phyloP scores from a whole-genome alignment of 2,888 invertebrate species.

The Lamellibrachia columna region DNA sequence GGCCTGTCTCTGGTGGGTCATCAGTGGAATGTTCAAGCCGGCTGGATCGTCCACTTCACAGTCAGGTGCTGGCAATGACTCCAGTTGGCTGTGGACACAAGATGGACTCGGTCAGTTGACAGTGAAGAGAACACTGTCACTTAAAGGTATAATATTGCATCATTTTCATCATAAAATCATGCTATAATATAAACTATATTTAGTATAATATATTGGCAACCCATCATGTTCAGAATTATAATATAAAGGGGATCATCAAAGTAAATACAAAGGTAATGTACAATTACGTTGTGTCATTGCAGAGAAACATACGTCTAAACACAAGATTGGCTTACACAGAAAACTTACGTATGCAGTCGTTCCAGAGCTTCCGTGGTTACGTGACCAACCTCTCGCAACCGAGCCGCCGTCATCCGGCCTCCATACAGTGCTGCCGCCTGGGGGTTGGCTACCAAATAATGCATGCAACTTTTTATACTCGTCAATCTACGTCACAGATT shows the following conservation, averaged over 20 bases:
- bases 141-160: background rate
- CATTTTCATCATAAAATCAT: too few species aligned
- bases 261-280: too few species aligned
- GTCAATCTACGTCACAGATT: background rate
- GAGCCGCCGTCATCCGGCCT: slow-evolving; percentile 61
- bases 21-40: slow-evolving; percentile 70
- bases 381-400: slow-evolving; percentile 55
- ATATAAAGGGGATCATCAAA: too few species aligned
- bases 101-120: background rate
- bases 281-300: background rate
- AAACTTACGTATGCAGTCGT: slow-evolving; percentile 57
- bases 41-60: slow-evolving; percentile 65
- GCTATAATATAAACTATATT: too few species aligned
- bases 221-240: too few species aligned
- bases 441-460: slow-evolving; percentile 31
- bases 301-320: background rate
- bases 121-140: background rate
- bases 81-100: slow-evolving; percentile 53
- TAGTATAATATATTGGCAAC: too few species aligned
- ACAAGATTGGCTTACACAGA: background rate
- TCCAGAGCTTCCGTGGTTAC: slow-evolving; percentile 61
- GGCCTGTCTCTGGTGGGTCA: slow-evolving; percentile 87
- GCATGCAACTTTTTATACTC: background rate
- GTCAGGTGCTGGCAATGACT: slow-evolving; percentile 52
- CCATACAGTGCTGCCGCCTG: slow-evolving; percentile 44